These are phyloP conservation scores for Chloroceryle amazona DNA, from an alignment of 2,797 vertebrate species.

Conservation along the genomic window DNA sequence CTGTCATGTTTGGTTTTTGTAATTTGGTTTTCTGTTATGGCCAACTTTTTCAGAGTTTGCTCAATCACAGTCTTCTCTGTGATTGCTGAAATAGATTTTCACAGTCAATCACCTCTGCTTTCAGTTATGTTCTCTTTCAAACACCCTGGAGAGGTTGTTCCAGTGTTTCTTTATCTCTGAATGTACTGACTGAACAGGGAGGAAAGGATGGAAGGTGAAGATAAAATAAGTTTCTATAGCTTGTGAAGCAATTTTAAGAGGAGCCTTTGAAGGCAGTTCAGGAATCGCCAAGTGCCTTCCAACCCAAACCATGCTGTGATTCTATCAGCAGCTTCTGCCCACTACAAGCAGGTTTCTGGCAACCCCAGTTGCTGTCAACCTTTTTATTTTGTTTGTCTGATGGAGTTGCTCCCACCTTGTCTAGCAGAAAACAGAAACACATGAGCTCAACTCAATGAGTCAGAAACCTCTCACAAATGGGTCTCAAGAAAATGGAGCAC, in stretches of 20 bases:
- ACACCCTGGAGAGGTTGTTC: neutral
- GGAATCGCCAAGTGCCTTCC: neutral
- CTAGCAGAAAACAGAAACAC: neutral
- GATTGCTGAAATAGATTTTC: neutral
- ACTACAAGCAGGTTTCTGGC: neutral
- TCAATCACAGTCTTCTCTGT: neutral
- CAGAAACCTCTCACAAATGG: neutral
- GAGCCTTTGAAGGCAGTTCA: neutral
- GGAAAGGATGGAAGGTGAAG: neutral
- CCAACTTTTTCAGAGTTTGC: neutral
- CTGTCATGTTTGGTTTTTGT: neutral
- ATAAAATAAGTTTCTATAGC: neutral
- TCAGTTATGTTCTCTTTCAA: neutral
- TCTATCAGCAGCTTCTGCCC: neutral
- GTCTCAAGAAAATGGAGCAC: neutral
- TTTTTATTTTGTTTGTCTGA: neutral
- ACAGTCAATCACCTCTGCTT: neutral
- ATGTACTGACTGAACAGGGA: neutral
- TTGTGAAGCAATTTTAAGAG: slow-evolving; percentile 4
- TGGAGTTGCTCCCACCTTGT: neutral
- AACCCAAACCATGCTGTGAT: neutral
- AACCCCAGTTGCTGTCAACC: neutral
- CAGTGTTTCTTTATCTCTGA: neutral
- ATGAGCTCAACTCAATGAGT: neutral
- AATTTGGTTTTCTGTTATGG: neutral